Percentiles rank a stretch among this genome's conserved stretches.
phyloP scores from a whole-genome alignment of 2,797 vertebrate genomes.

The Sus cebifrons region DNA sequence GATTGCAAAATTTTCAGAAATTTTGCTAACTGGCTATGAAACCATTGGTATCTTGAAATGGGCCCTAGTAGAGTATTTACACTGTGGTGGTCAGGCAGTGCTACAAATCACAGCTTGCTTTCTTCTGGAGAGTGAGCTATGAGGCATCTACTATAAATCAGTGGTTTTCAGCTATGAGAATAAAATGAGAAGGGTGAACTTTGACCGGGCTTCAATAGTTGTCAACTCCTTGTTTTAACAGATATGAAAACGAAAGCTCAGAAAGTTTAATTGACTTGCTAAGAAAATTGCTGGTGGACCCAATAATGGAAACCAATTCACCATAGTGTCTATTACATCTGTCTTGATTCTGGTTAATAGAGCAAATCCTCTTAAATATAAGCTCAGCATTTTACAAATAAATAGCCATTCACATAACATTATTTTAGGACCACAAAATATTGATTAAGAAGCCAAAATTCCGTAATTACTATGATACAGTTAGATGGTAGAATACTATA shows the following conservation, averaged over 20 bases:
- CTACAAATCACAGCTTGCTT: background rate
- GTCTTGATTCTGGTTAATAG: background rate
- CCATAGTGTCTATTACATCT: background rate
- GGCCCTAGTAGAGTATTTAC: background rate
- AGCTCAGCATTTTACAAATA: background rate
- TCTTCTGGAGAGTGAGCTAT: background rate
- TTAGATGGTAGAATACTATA: background rate
- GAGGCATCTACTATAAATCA: constrained; percentile 12
- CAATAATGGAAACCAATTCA: background rate
- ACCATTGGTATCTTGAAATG: background rate
- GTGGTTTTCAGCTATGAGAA: background rate
- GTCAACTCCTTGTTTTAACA: background rate
- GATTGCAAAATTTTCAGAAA: constrained; percentile 23
- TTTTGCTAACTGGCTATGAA: background rate
- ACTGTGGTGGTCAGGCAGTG: background rate
- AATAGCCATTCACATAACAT: background rate
- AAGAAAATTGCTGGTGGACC: background rate
- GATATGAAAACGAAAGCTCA: background rate
- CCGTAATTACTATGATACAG: background rate
- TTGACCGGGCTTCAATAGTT: background rate
- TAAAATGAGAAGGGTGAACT: background rate
- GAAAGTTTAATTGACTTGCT: background rate
- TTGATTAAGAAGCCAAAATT: background rate
- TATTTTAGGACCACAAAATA: background rate
- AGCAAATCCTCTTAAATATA: background rate